Percentiles rank a stretch among this genome's conserved stretches.
phyloP scores from a whole-genome alignment of 1,140 invertebrate genomes.

The Coenobita brevimanus region DNA sequence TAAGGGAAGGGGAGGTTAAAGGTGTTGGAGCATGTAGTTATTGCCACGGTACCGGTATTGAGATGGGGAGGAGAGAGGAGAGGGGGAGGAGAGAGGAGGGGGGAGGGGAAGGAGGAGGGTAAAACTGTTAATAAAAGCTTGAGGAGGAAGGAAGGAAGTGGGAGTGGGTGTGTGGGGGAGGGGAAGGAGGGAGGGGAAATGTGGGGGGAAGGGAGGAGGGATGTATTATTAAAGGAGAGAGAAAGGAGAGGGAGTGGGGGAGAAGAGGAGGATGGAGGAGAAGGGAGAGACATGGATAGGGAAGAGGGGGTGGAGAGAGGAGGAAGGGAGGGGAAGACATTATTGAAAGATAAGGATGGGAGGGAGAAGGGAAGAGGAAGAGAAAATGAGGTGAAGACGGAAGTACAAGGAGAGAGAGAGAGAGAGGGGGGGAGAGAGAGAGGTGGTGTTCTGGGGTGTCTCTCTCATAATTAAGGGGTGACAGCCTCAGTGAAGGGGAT shows the following conservation, averaged over 20 bases:
- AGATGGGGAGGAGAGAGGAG: background rate
- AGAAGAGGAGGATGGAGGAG: background rate
- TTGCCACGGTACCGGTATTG: background rate
- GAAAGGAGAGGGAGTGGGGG: background rate
- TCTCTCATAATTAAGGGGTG: background rate
- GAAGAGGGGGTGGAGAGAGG: background rate
- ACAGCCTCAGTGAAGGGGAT: too few relatives aligned
- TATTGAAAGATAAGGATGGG: background rate
- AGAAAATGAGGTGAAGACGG: background rate
- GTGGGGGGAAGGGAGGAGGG: background rate
- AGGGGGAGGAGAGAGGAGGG: background rate
- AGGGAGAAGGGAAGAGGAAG: background rate
- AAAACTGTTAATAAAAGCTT: too few relatives aligned
- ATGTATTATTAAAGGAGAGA: background rate
- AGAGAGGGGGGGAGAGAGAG: background rate
- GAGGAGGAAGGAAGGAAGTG: too few relatives aligned
- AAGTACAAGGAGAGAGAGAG: too few relatives aligned
- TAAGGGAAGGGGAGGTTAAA: background rate
- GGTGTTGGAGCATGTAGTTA: background rate
- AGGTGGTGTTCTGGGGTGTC: background rate
- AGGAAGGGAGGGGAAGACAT: too few relatives aligned
- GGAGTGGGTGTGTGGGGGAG: background rate
- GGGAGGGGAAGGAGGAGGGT: background rate
- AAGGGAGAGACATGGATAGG: background rate
- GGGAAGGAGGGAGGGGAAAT: background rate